These are phyloP conservation scores for Tanaodytes sp. DNA, from an alignment of 2,888 invertebrate genomes.

Conservation along the genomic window DNA sequence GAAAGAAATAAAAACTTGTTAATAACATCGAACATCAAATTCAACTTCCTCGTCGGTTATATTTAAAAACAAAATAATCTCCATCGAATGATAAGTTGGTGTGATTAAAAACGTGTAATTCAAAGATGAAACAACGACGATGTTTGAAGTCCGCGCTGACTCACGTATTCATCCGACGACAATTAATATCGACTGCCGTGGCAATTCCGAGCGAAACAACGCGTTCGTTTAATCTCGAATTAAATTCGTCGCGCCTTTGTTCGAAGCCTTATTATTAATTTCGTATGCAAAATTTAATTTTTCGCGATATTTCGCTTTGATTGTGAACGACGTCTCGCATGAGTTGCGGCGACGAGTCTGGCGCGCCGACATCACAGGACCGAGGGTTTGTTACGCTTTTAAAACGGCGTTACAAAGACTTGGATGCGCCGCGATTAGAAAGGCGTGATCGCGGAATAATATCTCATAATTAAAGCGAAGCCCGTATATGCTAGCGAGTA, in stretches of 20 bases:
- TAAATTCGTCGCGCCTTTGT: constrained; percentile 29
- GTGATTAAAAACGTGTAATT: too few species aligned
- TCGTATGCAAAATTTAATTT: constrained; percentile 34
- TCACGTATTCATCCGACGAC: too few species aligned
- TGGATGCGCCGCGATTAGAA: constrained; percentile 61
- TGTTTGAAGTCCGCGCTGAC: too few species aligned
- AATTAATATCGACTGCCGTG: too few species aligned
- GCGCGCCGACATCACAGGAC: constrained; percentile 32
- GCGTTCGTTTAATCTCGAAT: constrained; percentile 6
- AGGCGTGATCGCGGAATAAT: constrained; percentile 71
- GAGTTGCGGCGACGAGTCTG: constrained; percentile 28
- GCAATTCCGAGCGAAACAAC: not conserved
- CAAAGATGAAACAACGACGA: too few species aligned
- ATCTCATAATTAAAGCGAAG: constrained; percentile 71
- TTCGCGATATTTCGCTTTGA: constrained; percentile 35
- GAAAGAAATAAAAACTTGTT: too few species aligned
- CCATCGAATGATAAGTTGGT: too few species aligned
- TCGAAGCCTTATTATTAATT: constrained; percentile 35
- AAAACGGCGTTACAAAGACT: constrained; percentile 70
- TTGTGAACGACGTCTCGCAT: constrained; percentile 28
- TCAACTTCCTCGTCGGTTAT: too few species aligned
- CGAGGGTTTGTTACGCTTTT: constrained; percentile 58
- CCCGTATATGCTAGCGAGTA: constrained; percentile 65
- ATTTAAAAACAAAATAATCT: too few species aligned
- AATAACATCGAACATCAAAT: too few species aligned